Evolutionary conservation across 2,888 invertebrate genomes (phyloP), one percentile per base, ranked within the genome.

Genomic region (Zaprionus lineosus): DNA sequence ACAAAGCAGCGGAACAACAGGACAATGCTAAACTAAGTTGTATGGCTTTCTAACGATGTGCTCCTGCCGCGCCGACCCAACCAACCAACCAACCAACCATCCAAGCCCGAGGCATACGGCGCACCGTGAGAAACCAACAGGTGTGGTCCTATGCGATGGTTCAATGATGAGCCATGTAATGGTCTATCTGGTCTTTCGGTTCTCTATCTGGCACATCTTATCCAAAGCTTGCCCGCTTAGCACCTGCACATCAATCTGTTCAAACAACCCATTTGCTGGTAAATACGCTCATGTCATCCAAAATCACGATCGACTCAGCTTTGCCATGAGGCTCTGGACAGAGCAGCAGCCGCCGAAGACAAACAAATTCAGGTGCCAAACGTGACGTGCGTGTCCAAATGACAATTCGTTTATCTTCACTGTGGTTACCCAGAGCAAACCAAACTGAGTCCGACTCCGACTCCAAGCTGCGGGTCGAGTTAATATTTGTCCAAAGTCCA

Each of bases 341-440:
- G 48, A 52, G 44, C 57, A 65, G 57, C 15, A 26, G 39, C 46
- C 44, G 47, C 15, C 46, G 31, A 61, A 60, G 18, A 37, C 60
- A 69, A 65, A 70, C 67, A 67, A 44, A 69, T 73, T 79, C 68
- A 79, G 81, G 73, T 83, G 83, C 65, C 61, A 63, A 61, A 48
- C 65, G 70, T 79, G 84, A 46, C 28, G 70, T 78, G 84, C 84
- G 81, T 78, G 84, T 73, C 58, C 58, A 79, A 83, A 62, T 64
- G 81, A 76, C 64, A 79, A 64, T 79, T 51, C 40, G 69, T 63
- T 74, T 81, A 81, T 81, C 69, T 74, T 28, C 31, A 39, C 18
- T 44, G 63, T 44, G 26, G 31, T 31, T 56, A 41, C 43, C 53
- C 33, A 40, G 44, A 12, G 7, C 18, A 24, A 24, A 24, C 8